Base-by-base conservation (phyloP, 2,888 invertebrate genomes). In the Pediacus dermestoides region DNA sequence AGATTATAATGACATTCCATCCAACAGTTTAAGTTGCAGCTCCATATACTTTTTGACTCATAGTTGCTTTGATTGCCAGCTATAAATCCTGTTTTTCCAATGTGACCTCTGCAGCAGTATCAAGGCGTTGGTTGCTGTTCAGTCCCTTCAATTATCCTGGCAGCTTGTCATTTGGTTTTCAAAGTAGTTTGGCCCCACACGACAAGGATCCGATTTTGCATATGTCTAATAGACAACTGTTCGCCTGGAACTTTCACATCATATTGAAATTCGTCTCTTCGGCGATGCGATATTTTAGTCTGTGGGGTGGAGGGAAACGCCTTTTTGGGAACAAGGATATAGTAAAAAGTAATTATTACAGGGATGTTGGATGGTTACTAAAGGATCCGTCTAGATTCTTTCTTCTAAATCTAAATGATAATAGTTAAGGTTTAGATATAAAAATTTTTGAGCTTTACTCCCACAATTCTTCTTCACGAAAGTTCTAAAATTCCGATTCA, bases 131-230 rank as follows among this genome's bases (percentile, higher is more conserved):
- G 9, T 38, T 39, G 40, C 37, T 30, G 39, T 41, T 36, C 39
- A 44, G 50, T 46, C 48, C n/a, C 58, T 61, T 58, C 60, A 61
- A 61, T 61, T 61, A 60, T 56, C 54, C 56, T 44, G n/a, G 41
- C 46, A 52, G 55, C 60, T 57, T 59, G 58, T 59, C 58, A 59
- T 60, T 60, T 59, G 58, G 53, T 59, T 61, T 60, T 55, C 54
- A 56, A 57, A 60, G 58, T 46, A 56, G 52, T 50, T n/a, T n/a
- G n/a, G 52, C 30, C 37, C 46, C 27, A 38, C 48, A 38, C 44
- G 43, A 44, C 41, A 40, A 37, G 37, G 11, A 36, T 47, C 47
- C 42, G 37, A 39, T 43, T 57, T 57, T 54, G 51, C 53, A 57
- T 55, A 53, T 42, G 48, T 52, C 49, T 49, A 48, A 52, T 46